Evolutionary conservation across 2,113 vertebrate genomes (phyloP), one percentile per base, ranked within the genome.

Genomic region (Formicarius rufipectus): DNA sequence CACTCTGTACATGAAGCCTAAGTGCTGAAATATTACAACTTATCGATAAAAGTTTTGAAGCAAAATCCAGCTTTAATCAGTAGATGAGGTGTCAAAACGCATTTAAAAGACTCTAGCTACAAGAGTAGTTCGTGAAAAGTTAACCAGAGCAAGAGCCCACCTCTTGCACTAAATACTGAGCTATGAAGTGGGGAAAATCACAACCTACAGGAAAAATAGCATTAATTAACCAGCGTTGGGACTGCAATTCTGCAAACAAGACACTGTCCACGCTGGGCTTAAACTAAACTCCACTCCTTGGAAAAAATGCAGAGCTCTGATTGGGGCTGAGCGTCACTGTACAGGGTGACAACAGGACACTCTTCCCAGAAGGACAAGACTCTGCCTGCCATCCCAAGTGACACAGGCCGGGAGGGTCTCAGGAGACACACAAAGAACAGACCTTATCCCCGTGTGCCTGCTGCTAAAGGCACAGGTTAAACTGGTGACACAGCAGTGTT

Each of bases 391-490:
- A 4, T 2, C 39, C 50, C 74, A 16, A 6, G 3, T 2, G 4
- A 21, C 24, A 10, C 11, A 7, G 1, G 8, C 53, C 25, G 2
- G 40, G 20, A 10, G 23, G 5, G 6, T 19, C 10, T 67, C 59
- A 21, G 49, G 42, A 16, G 2, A 39, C 45, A 11, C n/a, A 31
- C 3, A 4, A 4, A 9, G 3, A 28, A 30, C 25, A 53, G 7
- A n/a, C 22, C 37, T 22, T 4, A 44, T 7, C 8, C 1, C 21
- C 4, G 2, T 3, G 3, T 37, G 24, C 39, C n/a, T 24, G 11
- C 39, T 28, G 2, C 35, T 19, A 3, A 6, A 35, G 31, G 62
- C 37, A 6, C 0, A 4, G 0, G 4, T 22, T 10, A 23, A 39
- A 13, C 31, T 4, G 39, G 16, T 6, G 23, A 16, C 21, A 14